Base-by-base conservation (phyloP, 1,140 invertebrate species). In the Chlorops oryzae region DNA sequence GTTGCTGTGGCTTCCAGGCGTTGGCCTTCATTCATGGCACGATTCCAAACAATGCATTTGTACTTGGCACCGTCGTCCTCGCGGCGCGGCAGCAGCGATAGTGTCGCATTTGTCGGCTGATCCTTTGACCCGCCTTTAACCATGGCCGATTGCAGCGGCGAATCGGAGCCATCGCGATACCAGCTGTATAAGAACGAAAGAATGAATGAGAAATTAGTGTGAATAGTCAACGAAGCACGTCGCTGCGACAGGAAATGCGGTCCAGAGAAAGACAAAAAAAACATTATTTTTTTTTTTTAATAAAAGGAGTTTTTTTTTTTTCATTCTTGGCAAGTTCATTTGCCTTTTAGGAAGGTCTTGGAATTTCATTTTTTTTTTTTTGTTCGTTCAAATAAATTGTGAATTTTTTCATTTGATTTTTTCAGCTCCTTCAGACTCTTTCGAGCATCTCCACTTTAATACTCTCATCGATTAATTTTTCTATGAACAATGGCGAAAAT, bases 31-130 rank as follows among this genome's bases (percentile, higher is more conserved):
- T 80, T 78, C 78, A 94, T 85, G 24, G 92, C 92, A 17, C 90
- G 77, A 73, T 94, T 96, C 75, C 85, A 86, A 1, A 94, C 90
- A 25, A 86, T 84, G 69, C 92, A 95, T 27, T 83, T 80, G 72
- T 86, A 92, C 12, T 81, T 76, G 13, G 86, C 84, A 2, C 84
- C 82, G 66, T 96, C 90, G 65, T 94, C 90, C 39, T 89, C 86
- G 50, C 88, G 82, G 12, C 77, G 79, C 0, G 91, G 91, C 18
- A 78, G 82, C 20, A 94, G 73, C 1, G 79, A 73, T 7, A 94
- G 75, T 2, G 86, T 86, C 2, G 85, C 82, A 21, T 81, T 81
- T 9, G 87, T 88, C 0, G 85, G 79, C 59, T 83, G 81, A 55
- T 82, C 79, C 40, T 84, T 77, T 13, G 82, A 84, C 37, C 80